phyloP scores from a whole-genome alignment of 92 coral and sea anemone species.

The Porites evermanni region DNA sequence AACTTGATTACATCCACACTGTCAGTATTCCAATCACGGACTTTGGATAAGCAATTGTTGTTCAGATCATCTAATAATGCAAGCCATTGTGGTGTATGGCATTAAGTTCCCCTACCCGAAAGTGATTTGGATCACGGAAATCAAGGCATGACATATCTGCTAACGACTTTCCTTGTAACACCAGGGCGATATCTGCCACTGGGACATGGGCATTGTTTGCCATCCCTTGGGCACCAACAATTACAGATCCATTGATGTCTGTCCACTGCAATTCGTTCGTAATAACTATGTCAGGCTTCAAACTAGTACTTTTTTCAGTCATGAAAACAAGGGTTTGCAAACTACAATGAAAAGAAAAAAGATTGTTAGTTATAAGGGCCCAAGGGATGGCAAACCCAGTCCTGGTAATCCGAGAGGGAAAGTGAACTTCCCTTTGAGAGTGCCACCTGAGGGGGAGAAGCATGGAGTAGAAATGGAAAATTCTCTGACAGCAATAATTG shows the following conservation, averaged over 20 bases:
- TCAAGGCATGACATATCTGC: slow-evolving; percentile 28
- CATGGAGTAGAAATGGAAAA: neutral
- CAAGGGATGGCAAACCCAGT: slow-evolving; percentile 63
- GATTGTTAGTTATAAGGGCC: neutral
- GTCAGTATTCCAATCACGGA: slow-evolving; percentile 26
- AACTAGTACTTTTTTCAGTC: too few relatives aligned
- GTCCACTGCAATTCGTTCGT: too few relatives aligned
- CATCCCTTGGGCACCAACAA: too few relatives aligned
- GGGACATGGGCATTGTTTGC: too few relatives aligned
- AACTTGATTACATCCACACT: neutral
- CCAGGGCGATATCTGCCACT: too few relatives aligned
- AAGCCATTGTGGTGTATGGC: neutral
- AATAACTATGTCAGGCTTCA: too few relatives aligned
- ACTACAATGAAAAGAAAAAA: too few relatives aligned
- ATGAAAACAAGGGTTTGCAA: too few relatives aligned
- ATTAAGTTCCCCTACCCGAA: neutral
- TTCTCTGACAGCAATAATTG: too few relatives aligned
- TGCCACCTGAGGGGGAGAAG: slow-evolving; percentile 12
- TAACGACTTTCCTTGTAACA: neutral
- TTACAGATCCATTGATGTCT: too few relatives aligned
- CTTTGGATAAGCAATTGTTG: neutral
- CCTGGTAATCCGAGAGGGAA: slow-evolving; percentile 64
- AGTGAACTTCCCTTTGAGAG: slow-evolving; percentile 35
- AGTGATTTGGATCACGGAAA: too few relatives aligned
- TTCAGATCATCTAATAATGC: neutral